Conservation (phyloP, 2,888 invertebrate genomes). For the Sarcophaga subvicina region DNA sequence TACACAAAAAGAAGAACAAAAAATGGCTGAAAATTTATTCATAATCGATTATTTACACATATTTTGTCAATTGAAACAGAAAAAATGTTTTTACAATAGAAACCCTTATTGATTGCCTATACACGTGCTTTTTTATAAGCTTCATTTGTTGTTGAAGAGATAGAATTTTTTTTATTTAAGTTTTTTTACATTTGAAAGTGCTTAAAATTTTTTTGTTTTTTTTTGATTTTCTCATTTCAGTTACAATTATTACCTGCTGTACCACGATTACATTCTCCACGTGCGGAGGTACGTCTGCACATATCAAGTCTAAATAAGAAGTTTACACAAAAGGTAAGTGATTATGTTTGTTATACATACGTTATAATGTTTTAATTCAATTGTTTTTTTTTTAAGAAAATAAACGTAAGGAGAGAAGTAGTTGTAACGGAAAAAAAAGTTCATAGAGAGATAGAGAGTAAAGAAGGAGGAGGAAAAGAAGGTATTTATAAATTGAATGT, state of each 20-base stretch:
- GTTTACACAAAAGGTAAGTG: constrained; percentile 60
- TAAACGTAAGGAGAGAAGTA: constrained; percentile 8
- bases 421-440: neutral
- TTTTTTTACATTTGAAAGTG: constrained; percentile 64
- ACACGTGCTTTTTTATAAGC: constrained; percentile 48
- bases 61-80: constrained; percentile 30
- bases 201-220: constrained; percentile 32
- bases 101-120: constrained; percentile 39
- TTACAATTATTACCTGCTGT: constrained; percentile 92
- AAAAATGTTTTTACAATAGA: constrained; percentile 59
- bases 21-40: constrained; percentile 24
- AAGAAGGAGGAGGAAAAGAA: neutral
- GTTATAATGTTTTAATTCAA: neutral
- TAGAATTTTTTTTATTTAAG: constrained; percentile 39
- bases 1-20: constrained; percentile 27
- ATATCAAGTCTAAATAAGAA: constrained; percentile 93
- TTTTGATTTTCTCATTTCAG: constrained; percentile 52
- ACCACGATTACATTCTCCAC: constrained; percentile 98
- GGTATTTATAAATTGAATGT: neutral
- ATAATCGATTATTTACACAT: constrained; percentile 56
- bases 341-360: neutral
- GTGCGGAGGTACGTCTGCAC: constrained; percentile 97
- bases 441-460: neutral
- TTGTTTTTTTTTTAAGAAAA: constrained; percentile 1
- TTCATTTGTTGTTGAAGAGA: constrained; percentile 12